phyloP scores from a whole-genome alignment of 2,888 invertebrate genomes.

The Terebella lapidaria region DNA sequence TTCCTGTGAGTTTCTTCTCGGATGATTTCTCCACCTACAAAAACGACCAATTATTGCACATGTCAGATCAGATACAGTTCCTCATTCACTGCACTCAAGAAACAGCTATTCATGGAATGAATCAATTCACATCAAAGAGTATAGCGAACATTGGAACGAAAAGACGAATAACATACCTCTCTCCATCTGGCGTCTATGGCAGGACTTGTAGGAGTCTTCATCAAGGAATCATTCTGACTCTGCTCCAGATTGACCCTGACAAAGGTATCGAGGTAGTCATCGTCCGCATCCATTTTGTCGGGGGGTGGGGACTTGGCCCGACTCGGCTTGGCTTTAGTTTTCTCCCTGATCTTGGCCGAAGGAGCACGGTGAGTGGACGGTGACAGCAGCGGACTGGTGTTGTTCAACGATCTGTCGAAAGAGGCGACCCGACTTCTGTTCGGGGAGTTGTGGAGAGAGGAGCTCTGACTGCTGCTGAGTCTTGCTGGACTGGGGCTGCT shows the following conservation, averaged over 20 bases:
- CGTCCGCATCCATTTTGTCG: not conserved
- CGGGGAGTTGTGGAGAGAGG: not conserved
- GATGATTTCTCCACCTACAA: too few species aligned
- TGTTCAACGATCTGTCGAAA: too few species aligned
- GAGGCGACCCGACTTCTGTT: not conserved
- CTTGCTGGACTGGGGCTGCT: not conserved
- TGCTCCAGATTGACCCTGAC: not conserved
- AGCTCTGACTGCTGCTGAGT: not conserved
- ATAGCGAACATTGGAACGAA: too few species aligned
- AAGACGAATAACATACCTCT: too few species aligned
- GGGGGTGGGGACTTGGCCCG: conserved; percentile 40
- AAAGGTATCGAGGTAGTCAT: not conserved
- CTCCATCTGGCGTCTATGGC: too few species aligned
- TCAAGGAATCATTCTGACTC: not conserved
- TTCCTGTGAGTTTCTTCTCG: too few species aligned
- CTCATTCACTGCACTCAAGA: too few species aligned
- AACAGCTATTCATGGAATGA: too few species aligned
- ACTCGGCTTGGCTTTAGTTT: conserved; percentile 38
- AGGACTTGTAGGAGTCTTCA: too few species aligned
- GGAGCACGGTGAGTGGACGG: conserved; percentile 28
- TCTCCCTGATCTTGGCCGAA: conserved; percentile 45
- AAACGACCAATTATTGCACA: too few species aligned
- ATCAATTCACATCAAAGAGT: too few species aligned
- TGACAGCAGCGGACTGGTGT: not conserved
- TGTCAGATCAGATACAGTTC: too few species aligned